These are phyloP conservation scores for Ciconia nigra DNA, from an alignment of 2,797 vertebrate species.

Conservation along the genomic window DNA sequence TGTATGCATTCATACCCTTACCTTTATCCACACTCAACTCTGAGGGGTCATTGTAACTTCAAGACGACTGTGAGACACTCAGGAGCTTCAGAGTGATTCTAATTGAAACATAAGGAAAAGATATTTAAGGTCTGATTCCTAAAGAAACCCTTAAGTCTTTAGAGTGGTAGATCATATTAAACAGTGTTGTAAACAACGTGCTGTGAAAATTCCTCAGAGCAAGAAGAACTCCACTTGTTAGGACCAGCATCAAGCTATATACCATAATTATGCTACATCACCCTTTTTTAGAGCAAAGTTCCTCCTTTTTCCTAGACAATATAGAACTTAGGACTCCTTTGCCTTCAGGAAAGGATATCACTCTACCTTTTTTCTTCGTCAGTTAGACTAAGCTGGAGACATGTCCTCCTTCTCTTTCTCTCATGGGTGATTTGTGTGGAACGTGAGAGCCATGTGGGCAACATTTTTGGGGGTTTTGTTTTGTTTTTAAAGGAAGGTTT, in stretches of 20 bases:
- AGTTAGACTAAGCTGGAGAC: not conserved
- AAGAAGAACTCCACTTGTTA: not conserved
- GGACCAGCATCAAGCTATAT: not conserved
- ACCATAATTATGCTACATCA: not conserved
- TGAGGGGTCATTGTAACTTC: not conserved
- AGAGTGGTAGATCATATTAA: not conserved
- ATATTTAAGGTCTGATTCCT: not conserved
- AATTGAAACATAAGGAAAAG: not conserved
- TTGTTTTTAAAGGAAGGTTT: not conserved
- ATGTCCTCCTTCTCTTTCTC: not conserved
- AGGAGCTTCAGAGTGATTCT: not conserved
- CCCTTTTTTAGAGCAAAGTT: not conserved
- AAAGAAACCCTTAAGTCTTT: not conserved
- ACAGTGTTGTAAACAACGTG: not conserved
- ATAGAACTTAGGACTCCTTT: not conserved
- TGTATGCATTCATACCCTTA: accelerated
- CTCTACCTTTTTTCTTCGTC: not conserved
- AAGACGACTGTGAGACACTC: not conserved
- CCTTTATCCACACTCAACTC: not conserved
- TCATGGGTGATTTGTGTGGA: not conserved
- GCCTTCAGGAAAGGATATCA: not conserved
- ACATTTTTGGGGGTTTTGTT: not conserved
- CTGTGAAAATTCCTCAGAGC: not conserved
- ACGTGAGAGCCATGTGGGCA: not conserved
- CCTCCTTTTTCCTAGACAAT: not conserved